A percentile compares a stretch with the other conserved stretches of the same genome.
Conservation (phyloP, 2,113 vertebrate species). For the Procavia capensis region DNA sequence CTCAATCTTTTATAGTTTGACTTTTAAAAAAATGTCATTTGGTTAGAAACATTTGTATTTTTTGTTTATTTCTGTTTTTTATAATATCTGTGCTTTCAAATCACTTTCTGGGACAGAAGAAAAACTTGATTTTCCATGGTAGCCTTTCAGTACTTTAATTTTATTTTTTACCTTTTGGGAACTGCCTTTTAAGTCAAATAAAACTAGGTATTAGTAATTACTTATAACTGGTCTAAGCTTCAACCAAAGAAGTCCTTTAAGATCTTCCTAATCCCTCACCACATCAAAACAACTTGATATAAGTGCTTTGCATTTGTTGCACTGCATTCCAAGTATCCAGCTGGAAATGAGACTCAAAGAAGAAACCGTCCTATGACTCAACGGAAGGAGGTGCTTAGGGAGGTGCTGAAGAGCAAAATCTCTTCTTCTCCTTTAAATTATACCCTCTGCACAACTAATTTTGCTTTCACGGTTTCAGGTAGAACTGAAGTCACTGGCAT, state of each 20-base stretch:
- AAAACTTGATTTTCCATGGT: not conserved
- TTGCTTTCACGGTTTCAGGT: not conserved
- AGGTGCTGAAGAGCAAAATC: not conserved
- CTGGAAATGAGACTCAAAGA: not conserved
- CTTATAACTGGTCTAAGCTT: conserved; percentile 9
- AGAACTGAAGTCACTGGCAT: not conserved
- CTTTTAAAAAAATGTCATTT: too few relatives aligned
- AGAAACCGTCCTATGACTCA: not conserved
- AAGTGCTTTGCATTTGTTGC: not conserved
- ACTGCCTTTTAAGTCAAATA: conserved; percentile 19
- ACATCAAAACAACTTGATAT: not conserved
- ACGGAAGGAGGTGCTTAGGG: not conserved
- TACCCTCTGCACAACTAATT: not conserved
- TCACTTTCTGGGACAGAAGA: not conserved
- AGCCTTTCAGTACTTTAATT: not conserved
- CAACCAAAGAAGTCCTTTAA: not conserved
- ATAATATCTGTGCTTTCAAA: not conserved
- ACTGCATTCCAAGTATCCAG: not conserved
- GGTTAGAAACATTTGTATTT: not conserved
- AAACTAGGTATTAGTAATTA: not conserved
- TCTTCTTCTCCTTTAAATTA: not conserved
- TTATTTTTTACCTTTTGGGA: not conserved
- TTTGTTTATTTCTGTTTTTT: not conserved
- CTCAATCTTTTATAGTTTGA: not conserved
- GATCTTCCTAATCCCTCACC: not conserved